Conservation (phyloP, 2,888 invertebrate genomes). For the Phragmatobia fuliginosa region DNA sequence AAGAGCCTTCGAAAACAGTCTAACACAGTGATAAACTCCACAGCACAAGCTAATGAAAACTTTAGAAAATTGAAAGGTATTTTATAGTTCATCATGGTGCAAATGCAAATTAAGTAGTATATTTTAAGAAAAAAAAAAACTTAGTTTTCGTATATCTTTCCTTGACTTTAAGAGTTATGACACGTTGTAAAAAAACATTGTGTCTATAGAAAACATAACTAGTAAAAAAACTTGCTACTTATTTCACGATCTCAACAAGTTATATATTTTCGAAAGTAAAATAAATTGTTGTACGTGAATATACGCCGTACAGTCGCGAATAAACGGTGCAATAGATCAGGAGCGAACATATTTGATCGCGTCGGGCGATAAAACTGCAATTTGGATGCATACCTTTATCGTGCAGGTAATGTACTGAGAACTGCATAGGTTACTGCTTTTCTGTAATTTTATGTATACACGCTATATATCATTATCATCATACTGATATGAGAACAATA, state of each 20-base stretch:
- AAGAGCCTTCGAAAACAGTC: too few relatives aligned
- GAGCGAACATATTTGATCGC: constrained; percentile 63
- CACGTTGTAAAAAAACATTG: neutral
- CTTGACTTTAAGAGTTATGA: too few relatives aligned
- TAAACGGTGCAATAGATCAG: constrained; percentile 61
- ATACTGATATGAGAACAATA: neutral
- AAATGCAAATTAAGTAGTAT: too few relatives aligned
- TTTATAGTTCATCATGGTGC: too few relatives aligned
- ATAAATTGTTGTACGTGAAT: constrained; percentile 4
- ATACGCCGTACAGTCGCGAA: constrained; percentile 15
- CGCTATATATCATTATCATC: neutral
- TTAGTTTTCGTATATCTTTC: too few relatives aligned
- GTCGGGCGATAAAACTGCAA: constrained; percentile 72
- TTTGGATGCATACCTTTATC: constrained; percentile 66
- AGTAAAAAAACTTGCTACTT: too few relatives aligned
- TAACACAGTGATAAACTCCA: too few relatives aligned
- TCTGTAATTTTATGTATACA: neutral
- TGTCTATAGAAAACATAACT: neutral
- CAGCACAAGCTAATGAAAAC: too few relatives aligned
- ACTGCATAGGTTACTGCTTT: constrained; percentile 19
- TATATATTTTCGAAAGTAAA: neutral
- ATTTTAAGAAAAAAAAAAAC: too few relatives aligned
- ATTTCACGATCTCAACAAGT: neutral
- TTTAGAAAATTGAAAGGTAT: too few relatives aligned
- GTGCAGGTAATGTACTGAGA: constrained; percentile 36